Conservation (phyloP, 1,140 invertebrate genomes). For the Drosophila varians region DNA sequence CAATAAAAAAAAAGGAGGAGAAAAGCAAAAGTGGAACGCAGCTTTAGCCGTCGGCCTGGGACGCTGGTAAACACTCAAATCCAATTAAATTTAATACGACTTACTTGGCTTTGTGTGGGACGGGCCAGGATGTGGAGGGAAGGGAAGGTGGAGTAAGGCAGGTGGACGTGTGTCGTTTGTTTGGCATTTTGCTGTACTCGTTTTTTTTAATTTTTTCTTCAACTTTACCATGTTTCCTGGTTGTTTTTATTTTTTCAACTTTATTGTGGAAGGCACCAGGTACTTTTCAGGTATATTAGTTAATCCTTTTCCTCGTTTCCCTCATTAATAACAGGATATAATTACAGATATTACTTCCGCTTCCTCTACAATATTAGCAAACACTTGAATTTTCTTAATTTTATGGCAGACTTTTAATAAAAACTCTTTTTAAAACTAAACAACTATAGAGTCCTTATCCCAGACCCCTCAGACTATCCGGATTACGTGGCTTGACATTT, state of each 20-base stretch:
- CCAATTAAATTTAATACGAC: slow-evolving; percentile 83
- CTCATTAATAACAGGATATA: no score
- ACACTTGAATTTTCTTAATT: not conserved
- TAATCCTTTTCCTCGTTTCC: no score
- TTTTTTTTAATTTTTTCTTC: slow-evolving; percentile 29
- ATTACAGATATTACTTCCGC: no score
- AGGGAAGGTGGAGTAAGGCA: not conserved
- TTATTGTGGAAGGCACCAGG: slow-evolving; percentile 39
- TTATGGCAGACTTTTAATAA: not conserved
- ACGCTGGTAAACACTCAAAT: slow-evolving; percentile 82
- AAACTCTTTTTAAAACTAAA: not conserved
- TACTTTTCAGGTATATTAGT: no score
- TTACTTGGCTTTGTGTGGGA: slow-evolving; percentile 67
- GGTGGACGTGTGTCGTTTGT: slow-evolving; percentile 48
- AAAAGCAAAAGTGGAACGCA: slow-evolving; percentile 60
- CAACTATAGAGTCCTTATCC: not conserved
- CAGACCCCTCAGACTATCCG: not conserved
- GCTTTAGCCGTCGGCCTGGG: slow-evolving; percentile 70
- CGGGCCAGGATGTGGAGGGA: no score
- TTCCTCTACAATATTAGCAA: not conserved
- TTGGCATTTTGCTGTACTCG: slow-evolving; percentile 67
- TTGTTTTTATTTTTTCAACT: slow-evolving; percentile 65
- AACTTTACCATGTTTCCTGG: slow-evolving; percentile 33
- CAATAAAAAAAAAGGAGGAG: slow-evolving; percentile 38
- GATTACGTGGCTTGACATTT: not conserved